phyloP scores from a whole-genome alignment of 53 echinoderm and acorn worm species.

The Paracentrotus lividus region DNA sequence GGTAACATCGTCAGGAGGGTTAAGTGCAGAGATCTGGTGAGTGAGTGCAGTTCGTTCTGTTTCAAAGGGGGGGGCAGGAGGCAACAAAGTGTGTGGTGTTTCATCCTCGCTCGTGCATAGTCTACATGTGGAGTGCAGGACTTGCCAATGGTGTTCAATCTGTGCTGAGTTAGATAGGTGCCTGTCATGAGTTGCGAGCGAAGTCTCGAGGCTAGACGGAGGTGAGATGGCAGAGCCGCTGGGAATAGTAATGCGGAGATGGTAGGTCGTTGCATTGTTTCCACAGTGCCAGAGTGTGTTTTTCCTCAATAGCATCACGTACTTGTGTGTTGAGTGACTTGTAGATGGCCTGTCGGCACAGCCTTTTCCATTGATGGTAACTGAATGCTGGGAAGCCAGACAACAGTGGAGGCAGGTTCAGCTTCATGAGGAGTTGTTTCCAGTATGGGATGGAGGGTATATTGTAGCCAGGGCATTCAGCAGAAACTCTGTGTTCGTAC shows the following conservation, averaged over 20 bases:
- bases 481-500: background rate
- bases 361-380: background rate
- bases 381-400: background rate
- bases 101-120: background rate
- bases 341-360: background rate
- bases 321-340: background rate
- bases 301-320: background rate
- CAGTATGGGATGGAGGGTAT: background rate
- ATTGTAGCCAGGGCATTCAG: background rate
- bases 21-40: background rate
- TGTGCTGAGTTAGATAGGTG: background rate
- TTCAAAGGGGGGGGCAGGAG: background rate
- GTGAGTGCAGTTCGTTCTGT: background rate
- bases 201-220: background rate
- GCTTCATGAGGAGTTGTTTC: background rate
- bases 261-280: background rate
- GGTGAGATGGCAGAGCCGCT: background rate
- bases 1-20: too few species aligned
- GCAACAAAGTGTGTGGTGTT: background rate
- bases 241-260: background rate
- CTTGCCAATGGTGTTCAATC: too few species aligned
- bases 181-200: too few species aligned
- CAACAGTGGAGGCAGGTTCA: background rate
- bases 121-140: too few species aligned
- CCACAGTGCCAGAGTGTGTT: background rate